Percentiles rank a stretch among this genome's conserved stretches.
Conservation (phyloP, 1,140 invertebrate species). For the Whitmania pigra region DNA sequence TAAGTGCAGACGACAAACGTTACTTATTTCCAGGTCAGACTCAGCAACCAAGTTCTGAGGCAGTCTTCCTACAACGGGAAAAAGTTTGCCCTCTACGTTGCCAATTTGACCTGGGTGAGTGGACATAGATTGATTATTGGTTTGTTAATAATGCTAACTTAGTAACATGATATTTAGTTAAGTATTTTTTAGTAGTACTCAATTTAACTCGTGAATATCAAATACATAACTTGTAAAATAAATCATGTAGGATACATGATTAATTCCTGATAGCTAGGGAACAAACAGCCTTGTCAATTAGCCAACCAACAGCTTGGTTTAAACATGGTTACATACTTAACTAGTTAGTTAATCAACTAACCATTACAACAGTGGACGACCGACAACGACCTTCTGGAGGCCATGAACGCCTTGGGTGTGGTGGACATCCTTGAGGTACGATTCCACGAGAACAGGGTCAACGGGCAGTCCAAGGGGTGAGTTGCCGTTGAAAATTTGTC, state of each 20-base stretch:
- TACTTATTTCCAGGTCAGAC: too few relatives aligned
- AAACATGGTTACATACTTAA: neutral
- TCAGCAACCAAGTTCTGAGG: neutral
- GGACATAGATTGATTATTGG: slow-evolving; percentile 13
- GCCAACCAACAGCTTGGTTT: too few relatives aligned
- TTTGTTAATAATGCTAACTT: neutral
- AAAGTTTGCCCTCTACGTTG: slow-evolving; percentile 78
- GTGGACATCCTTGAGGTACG: slow-evolving; percentile 91
- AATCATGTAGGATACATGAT: neutral
- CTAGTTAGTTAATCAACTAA: neutral
- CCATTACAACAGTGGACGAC: slow-evolving; percentile 72
- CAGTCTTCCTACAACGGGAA: slow-evolving; percentile 32
- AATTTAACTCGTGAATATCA: too few relatives aligned
- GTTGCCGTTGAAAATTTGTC: slow-evolving; percentile 6
- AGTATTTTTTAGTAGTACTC: too few relatives aligned
- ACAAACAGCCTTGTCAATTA: too few relatives aligned
- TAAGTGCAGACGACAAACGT: slow-evolving; percentile 18
- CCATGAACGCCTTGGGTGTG: slow-evolving; percentile 71
- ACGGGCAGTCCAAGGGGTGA: slow-evolving; percentile 92
- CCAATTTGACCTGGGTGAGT: slow-evolving; percentile 68
- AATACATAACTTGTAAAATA: neutral
- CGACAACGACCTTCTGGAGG: slow-evolving; percentile 83
- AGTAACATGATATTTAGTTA: too few relatives aligned
- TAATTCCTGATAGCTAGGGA: too few relatives aligned
- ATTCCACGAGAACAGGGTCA: slow-evolving; percentile 97